These are phyloP conservation scores for Drosophila trichaetosa DNA, from an alignment of 2,888 invertebrate genomes.

Conservation along the genomic window DNA sequence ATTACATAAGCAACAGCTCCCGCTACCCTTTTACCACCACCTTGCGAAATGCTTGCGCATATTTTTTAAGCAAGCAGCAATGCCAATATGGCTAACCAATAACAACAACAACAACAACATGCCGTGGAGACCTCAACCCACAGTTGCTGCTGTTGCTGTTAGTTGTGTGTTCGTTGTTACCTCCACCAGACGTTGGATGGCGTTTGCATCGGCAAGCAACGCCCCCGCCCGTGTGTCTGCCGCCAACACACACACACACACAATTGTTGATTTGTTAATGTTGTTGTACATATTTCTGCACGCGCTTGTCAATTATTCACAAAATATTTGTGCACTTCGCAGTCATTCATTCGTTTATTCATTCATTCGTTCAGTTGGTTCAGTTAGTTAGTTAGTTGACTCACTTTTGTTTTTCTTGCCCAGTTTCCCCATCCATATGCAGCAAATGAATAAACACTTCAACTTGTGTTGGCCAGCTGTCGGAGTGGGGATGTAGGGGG, in stretches of 20 bases:
- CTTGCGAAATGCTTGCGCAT: constrained; percentile 43
- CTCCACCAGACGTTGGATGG: constrained; percentile 31
- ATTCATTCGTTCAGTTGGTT: constrained; percentile 22
- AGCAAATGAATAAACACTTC: constrained; percentile 29
- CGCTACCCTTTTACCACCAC: constrained; percentile 8
- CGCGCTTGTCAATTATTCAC: constrained; percentile 64
- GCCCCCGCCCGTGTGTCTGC: constrained; percentile 42
- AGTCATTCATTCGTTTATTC: constrained; percentile 30
- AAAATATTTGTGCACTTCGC: constrained; percentile 32
- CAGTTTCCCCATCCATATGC: constrained; percentile 57
- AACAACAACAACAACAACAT: background rate
- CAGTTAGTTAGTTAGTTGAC: constrained; percentile 7
- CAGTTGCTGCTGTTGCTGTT: constrained; percentile 7
- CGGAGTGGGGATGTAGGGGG: background rate
- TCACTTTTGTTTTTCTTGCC: constrained; percentile 33
- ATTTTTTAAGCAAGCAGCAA: constrained; percentile 25
- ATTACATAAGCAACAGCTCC: constrained; percentile 53
- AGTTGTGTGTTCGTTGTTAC: constrained; percentile 6
- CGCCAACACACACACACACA: constrained; percentile 34
- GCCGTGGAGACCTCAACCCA: constrained; percentile 34
- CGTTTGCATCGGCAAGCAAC: constrained; percentile 20
- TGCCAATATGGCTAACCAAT: constrained; percentile 3
- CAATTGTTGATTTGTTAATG: constrained; percentile 21
- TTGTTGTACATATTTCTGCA: constrained; percentile 44
- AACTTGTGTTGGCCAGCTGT: background rate